phyloP scores from a whole-genome alignment of 1,140 invertebrate genomes.

The Aradophagus sp. region DNA sequence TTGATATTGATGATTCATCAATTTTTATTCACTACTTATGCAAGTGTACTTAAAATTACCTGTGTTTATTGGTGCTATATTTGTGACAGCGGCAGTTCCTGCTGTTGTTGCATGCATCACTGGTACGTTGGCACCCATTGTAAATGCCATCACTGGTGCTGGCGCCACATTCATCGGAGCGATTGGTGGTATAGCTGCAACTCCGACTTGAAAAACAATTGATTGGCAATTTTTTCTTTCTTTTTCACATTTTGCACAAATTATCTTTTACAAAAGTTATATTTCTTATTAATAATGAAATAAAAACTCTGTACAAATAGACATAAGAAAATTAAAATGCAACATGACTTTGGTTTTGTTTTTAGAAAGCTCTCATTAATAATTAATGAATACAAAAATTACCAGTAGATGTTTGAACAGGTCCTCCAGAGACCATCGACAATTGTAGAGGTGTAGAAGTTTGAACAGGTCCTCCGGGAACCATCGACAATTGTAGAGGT shows the following conservation, averaged over 20 bases:
- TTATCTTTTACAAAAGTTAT: no score
- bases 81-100: constrained; percentile 31
- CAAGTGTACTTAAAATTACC: constrained; percentile 19
- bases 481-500: constrained; percentile 57
- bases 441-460: constrained; percentile 60
- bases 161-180: constrained; percentile 55
- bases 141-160: constrained; percentile 70
- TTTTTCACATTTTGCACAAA: no score
- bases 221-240: not conserved
- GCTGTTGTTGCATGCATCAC: constrained; percentile 60
- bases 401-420: not conserved
- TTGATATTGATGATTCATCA: no score
- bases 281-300: not conserved
- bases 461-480: constrained; percentile 49
- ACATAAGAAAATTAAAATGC: no score
- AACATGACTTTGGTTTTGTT: no score
- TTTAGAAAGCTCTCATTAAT: no score
- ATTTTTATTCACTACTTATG: no score
- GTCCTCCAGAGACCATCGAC: constrained; percentile 64
- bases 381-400: not conserved
- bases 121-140: constrained; percentile 63
- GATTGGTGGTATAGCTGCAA: constrained; percentile 57
- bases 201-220: constrained; percentile 42
- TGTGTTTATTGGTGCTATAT: constrained; percentile 39
- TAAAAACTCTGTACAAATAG: no score